Evolutionary conservation across 2,797 vertebrate genomes (phyloP).

Genomic region (Mus minutoides): DNA sequence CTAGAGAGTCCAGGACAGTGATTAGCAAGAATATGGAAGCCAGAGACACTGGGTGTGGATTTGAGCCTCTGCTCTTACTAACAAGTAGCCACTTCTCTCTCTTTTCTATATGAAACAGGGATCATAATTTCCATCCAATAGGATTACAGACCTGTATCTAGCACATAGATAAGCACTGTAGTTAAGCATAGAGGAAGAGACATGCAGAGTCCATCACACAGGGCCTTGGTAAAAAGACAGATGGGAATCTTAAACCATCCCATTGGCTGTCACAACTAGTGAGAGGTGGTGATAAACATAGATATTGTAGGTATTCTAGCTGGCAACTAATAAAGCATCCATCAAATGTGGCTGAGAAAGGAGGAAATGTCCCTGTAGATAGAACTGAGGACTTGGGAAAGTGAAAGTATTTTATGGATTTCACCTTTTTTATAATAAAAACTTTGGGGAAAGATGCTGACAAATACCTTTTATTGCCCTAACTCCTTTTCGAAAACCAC

Average conservation of each 20-base stretch:
- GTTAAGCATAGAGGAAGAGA: not conserved
- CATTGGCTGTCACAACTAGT: not conserved
- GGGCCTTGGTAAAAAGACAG: not conserved
- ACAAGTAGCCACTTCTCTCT: conserved; percentile 33
- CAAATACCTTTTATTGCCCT: not conserved
- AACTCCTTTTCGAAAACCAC: conserved; percentile 48
- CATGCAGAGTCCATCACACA: not conserved
- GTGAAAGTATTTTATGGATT: not conserved
- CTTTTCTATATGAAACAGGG: conserved; percentile 6
- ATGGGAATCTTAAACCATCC: not conserved
- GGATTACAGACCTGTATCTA: not conserved
- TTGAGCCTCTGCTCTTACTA: not conserved
- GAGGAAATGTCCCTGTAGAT: not conserved
- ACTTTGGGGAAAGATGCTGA: not conserved
- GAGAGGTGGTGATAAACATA: not conserved
- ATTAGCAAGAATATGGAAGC: not conserved
- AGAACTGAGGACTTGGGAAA: not conserved
- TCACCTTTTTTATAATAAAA: conserved; percentile 35
- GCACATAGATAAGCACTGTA: not conserved
- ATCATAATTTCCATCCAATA: not conserved
- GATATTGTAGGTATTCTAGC: fast-evolving
- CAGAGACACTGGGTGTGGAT: not conserved
- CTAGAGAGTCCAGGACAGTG: not conserved
- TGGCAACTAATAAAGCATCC: not conserved
- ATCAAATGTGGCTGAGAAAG: not conserved